Evolutionary conservation across 2,888 invertebrate genomes (phyloP), one percentile per base, ranked within the genome.

Genomic region (Eilema griseolum): DNA sequence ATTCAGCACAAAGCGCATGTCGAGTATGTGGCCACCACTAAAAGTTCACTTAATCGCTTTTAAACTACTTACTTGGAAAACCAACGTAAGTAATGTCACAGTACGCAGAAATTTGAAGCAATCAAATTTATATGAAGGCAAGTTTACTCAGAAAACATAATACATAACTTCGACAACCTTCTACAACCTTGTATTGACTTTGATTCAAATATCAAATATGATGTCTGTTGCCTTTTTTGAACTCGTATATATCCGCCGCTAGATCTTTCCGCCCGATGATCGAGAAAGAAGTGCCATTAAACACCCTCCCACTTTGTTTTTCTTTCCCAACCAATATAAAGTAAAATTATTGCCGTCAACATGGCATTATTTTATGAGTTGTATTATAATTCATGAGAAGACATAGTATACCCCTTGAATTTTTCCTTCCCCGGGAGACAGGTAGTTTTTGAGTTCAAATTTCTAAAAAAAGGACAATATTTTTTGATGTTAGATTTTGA

Each of bases 11-110:
- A 31, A 68, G 56, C 71, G 70, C 72, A 77, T 79, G 67, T 60
- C 74, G 37, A 56, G 31, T 70, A 61, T 71, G n/a, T 59, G 56
- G 24, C 33, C 23, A 60, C 52, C 24, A 20, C 33, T 63, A 31
- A 68, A 76, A 73, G 78, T 81, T 79, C 76, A 74, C 74, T 61
- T 73, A 79, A 81, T 81, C 66, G 70, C 63, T 74, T 80, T 77
- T 69, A 26, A 70, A 79, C 70, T 66, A 74, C 72, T 81, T 78
- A 78, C 76, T 70, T 26, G 60, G 77, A 84, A 80, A 41, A 60
- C 41, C 64, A 73, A 73, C 77, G 79, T 81, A 75, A 73, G 8
- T 72, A 69, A 82, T 70, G 72, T 12, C 61, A 14, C 52, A 67
- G 16, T 70, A 73, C 63, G 52, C 61, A 69, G 77, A 84, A 81